Evolutionary conservation across 2,113 vertebrate species (phyloP), one percentile per base, ranked within the genome.

Genomic region (Spilogale gracilis): DNA sequence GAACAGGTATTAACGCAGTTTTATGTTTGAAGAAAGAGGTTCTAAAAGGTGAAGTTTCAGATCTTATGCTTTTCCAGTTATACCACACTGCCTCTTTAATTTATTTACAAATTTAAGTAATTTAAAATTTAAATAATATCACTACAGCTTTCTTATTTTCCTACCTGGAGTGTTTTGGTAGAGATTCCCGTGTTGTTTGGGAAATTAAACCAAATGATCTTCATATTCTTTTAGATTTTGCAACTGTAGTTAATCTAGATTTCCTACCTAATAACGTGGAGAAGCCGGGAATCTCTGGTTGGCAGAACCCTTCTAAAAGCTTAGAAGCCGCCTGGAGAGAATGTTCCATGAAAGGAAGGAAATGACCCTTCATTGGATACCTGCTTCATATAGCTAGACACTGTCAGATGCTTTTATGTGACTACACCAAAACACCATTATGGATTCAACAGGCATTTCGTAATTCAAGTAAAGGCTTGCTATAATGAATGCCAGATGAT

Each of bases 11-110:
- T 94, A 78, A 95, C 20, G n/a, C 60, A 94, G 25, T 82, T 87
- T 97, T 82, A 58, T 23, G 1, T 96, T 61, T 96, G 50, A 89
- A 74, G 82, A 89, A 92, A 63, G 89, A 95, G 65, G 73, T 96
- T 92, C 52, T 56, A 45, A 83, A 67, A 76, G 25, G n/a, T 65
- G 20, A 91, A 71, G 38, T 89, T 91, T 92, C 25, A 61, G 32
- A 69, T 43, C 30, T 74, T 58, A n/a, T 83, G 9, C 91, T 92
- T 94, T 96, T 78, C n/a, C 54, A 80, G 0, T 84, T 91, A 83
- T 58, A 63, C 38, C 23, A 67, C 13, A 48, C 25, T 89, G 11
- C 60, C 90, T 96, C 18, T 94, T 1, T 3, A 87, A 2, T 93
- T 23, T 79, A 0, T 58, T 91, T 95, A 89, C 30, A 95, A 50